Evolutionary conservation across 2,113 vertebrate species (phyloP).

Genomic region (Sceloporus undulatus): DNA sequence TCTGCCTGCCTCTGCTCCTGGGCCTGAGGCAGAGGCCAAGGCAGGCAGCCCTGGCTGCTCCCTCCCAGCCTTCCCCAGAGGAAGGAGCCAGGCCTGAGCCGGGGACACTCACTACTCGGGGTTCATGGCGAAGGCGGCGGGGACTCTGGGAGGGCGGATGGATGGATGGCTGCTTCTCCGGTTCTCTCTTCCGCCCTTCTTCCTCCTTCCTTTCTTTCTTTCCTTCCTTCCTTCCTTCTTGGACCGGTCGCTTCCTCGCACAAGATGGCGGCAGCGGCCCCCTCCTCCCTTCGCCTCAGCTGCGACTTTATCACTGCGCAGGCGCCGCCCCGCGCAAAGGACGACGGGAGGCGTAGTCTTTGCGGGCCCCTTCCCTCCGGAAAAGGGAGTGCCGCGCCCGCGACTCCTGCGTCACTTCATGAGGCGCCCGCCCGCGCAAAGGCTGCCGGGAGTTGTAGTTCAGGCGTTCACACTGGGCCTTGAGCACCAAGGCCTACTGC

Average conservation of each 20-base stretch:
- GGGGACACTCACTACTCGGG: slow-evolving; percentile 34
- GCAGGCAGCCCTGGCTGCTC: too few relatives aligned
- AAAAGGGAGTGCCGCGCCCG: not conserved
- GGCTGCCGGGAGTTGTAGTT: not conserved
- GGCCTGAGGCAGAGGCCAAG: too few relatives aligned
- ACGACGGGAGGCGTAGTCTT: slow-evolving; percentile 5
- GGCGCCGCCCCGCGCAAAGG: not conserved
- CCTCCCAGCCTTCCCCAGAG: too few relatives aligned
- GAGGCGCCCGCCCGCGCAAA: too few relatives aligned
- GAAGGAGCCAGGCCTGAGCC: too few relatives aligned
- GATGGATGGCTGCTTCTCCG: not conserved
- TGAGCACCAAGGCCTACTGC: too few relatives aligned
- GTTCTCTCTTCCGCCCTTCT: not conserved
- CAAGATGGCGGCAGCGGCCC: slow-evolving; percentile 35
- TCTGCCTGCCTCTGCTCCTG: too few relatives aligned
- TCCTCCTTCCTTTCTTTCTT: not conserved
- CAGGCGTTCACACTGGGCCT: too few relatives aligned
- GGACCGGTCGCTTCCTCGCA: slow-evolving; percentile 24
- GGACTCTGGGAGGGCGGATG: not conserved
- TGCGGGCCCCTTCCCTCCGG: not conserved
- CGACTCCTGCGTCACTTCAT: not conserved
- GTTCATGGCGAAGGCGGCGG: slow-evolving; percentile 28
- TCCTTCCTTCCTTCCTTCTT: not conserved
- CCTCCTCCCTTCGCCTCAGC: not conserved
- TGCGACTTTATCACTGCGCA: slow-evolving; percentile 15